Conservation (phyloP, 2,797 vertebrate species). For the Platalea minor region DNA sequence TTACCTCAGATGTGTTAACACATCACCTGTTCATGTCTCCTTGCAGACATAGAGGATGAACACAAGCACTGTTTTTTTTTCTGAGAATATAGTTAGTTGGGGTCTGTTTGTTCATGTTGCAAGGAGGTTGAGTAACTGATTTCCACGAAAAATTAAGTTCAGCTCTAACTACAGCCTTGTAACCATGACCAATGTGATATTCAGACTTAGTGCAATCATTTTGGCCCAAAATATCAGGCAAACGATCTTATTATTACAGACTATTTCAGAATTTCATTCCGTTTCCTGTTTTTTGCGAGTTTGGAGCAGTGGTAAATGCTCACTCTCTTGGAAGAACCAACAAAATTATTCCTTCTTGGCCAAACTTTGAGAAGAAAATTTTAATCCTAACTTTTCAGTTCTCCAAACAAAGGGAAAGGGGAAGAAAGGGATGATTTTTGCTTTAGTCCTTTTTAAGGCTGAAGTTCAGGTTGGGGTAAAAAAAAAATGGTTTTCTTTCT, state of each 20-base stretch:
- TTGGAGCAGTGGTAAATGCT: not conserved
- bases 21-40: not conserved
- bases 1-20: not conserved
- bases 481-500: not conserved
- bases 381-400: not conserved
- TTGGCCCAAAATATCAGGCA: not conserved
- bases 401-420: not conserved
- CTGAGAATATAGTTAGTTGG: not conserved
- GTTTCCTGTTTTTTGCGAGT: not conserved
- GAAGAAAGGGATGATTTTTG: not conserved
- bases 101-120: not conserved
- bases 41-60: not conserved
- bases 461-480: not conserved
- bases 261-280: not conserved
- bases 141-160: not conserved
- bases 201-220: not conserved
- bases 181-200: fast-evolving
- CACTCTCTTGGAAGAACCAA: not conserved
- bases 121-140: not conserved
- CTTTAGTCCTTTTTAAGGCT: not conserved
- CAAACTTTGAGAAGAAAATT: not conserved
- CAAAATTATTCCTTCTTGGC: not conserved
- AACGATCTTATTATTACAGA: not conserved
- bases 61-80: not conserved
- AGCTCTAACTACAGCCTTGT: not conserved